These are phyloP conservation scores for Hylyphantes graminicola DNA, from an alignment of 1,140 invertebrate species.

Conservation along the genomic window DNA sequence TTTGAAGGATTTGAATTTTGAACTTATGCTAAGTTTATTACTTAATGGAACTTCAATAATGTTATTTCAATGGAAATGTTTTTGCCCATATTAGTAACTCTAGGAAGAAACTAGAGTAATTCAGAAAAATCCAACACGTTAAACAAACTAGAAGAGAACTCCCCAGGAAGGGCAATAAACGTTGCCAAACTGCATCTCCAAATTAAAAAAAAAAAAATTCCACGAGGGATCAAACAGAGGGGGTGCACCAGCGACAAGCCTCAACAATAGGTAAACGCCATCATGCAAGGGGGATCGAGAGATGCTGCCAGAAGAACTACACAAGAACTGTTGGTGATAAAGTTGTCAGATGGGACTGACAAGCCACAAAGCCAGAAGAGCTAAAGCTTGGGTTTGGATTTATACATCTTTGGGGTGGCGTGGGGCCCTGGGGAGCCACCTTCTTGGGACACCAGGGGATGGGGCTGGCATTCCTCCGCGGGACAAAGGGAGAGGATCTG, in stretches of 20 bases:
- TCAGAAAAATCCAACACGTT: neutral
- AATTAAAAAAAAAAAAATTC: no score
- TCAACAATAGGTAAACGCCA: conserved; percentile 6
- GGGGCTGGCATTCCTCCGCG: conserved; percentile 35
- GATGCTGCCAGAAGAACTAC: neutral
- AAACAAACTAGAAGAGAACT: neutral
- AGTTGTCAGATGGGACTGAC: conserved; percentile 60
- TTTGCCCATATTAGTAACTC: neutral
- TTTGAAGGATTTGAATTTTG: no score
- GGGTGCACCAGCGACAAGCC: neutral
- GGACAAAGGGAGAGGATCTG: conserved; percentile 11
- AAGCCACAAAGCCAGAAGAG: conserved; percentile 43
- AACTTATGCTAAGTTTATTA: no score
- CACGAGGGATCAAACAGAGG: neutral
- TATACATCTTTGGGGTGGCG: neutral
- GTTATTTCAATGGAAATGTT: neutral
- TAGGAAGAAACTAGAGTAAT: neutral
- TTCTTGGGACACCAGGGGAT: conserved; percentile 38
- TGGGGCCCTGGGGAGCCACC: neutral
- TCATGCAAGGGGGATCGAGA: neutral
- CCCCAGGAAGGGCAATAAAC: neutral
- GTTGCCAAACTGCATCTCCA: neutral
- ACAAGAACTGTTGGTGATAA: conserved; percentile 46
- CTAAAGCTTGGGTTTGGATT: conserved; percentile 1
- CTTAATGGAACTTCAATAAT: no score